Conservation (phyloP, 2,797 vertebrate genomes). For the Danio aesculapii region DNA sequence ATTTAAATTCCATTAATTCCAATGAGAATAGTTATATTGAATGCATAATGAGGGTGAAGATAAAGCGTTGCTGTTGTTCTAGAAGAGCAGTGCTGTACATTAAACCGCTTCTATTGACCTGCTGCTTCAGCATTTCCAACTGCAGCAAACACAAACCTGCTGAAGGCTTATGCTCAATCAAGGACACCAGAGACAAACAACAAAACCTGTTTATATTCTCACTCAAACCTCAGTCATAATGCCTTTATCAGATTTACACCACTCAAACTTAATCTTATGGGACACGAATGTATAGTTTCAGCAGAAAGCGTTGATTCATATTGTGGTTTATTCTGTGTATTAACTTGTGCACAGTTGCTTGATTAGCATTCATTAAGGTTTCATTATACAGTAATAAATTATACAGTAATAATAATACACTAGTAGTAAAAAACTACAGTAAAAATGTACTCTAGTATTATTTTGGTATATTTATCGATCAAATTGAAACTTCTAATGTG, state of each 20-base stretch:
- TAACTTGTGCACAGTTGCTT: not conserved
- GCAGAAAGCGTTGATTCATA: not conserved
- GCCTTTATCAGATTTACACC: no score
- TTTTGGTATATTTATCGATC: no score
- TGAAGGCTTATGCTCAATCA: constrained; percentile 22
- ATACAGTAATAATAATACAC: no score
- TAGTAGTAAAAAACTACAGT: no score
- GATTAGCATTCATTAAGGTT: not conserved
- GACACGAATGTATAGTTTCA: not conserved
- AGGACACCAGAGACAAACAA: not conserved
- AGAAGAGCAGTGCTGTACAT: not conserved
- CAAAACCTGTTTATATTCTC: constrained; percentile 4
- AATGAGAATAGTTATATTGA: no score
- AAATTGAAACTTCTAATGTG: no score
- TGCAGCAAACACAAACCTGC: constrained; percentile 1
- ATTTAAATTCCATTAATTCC: no score
- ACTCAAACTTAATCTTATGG: not conserved
- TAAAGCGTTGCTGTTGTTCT: not conserved
- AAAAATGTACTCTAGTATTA: no score
- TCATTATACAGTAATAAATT: no score
- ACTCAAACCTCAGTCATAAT: not conserved
- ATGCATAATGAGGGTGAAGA: not conserved
- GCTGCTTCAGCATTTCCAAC: constrained; percentile 27
- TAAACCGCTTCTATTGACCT: not conserved
- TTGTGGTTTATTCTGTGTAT: not conserved